phyloP scores from a whole-genome alignment of 2,113 vertebrate species.

The Orycteropus afer region DNA sequence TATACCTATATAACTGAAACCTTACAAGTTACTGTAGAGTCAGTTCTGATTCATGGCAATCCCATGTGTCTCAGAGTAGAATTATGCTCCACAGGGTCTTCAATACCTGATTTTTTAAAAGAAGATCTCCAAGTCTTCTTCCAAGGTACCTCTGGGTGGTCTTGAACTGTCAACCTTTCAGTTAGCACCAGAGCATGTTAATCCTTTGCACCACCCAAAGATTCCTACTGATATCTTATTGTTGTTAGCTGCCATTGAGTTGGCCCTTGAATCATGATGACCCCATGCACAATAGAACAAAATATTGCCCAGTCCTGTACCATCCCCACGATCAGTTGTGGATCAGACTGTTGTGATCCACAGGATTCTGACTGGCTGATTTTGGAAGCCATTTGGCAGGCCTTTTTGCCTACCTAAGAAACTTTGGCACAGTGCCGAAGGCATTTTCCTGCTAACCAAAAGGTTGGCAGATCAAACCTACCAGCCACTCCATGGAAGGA shows the following conservation, averaged over 20 bases:
- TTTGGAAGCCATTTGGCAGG: not conserved
- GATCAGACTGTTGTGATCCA: not conserved
- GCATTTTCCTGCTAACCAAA: too few species aligned
- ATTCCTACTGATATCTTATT: not conserved
- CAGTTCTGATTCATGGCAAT: not conserved
- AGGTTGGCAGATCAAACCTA: too few species aligned
- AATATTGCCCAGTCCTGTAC: not conserved
- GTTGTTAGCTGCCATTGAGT: not conserved
- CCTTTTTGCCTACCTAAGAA: not conserved
- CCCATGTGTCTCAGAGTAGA: not conserved
- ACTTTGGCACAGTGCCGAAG: too few species aligned
- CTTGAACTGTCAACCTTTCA: not conserved
- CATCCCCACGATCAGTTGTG: not conserved
- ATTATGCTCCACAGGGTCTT: not conserved
- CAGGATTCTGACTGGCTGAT: not conserved
- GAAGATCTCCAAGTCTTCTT: not conserved
- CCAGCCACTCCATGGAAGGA: too few species aligned
- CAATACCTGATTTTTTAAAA: not conserved
- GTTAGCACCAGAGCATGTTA: not conserved
- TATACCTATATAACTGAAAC: not conserved
- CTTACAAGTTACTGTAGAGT: not conserved
- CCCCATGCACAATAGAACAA: not conserved
- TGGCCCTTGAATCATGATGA: not conserved
- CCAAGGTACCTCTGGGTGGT: not conserved
- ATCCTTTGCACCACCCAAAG: not conserved